These are phyloP conservation scores for Celastrina argiolus DNA, from an alignment of 2,888 invertebrate species.

Conservation along the genomic window DNA sequence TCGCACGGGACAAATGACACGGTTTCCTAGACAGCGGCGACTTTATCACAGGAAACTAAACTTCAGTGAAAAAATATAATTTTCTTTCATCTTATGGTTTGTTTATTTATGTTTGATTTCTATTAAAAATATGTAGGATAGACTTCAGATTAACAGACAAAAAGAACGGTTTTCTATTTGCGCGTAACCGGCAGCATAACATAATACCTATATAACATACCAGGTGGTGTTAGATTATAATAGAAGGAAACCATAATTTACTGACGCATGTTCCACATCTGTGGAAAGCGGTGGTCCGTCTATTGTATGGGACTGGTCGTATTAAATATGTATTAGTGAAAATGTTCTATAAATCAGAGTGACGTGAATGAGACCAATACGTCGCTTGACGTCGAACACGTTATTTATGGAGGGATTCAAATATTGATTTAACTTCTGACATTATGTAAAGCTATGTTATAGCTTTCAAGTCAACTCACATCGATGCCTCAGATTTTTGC, in stretches of 20 bases:
- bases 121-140: too few relatives aligned
- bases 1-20: too few relatives aligned
- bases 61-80: too few relatives aligned
- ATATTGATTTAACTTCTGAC: not conserved
- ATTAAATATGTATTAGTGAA: slow-evolving; percentile 12
- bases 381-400: not conserved
- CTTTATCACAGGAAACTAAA: too few relatives aligned
- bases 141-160: too few relatives aligned
- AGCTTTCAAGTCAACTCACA: too few relatives aligned
- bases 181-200: not conserved
- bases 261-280: slow-evolving; percentile 9
- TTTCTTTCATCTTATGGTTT: too few relatives aligned
- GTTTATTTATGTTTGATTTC: too few relatives aligned
- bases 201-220: not conserved
- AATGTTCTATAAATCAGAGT: not conserved
- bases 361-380: slow-evolving; percentile 10
- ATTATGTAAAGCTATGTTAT: not conserved
- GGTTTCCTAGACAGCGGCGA: too few relatives aligned
- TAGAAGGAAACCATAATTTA: not conserved
- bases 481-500: too few relatives aligned
- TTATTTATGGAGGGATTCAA: slow-evolving; percentile 11
- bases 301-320: slow-evolving; percentile 9
- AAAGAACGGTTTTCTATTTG: too few relatives aligned
- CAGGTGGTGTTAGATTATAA: not conserved
- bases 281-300: slow-evolving; percentile 4